Base-by-base conservation (phyloP, 2,113 vertebrate species). In the Triplophysa dalaica region DNA sequence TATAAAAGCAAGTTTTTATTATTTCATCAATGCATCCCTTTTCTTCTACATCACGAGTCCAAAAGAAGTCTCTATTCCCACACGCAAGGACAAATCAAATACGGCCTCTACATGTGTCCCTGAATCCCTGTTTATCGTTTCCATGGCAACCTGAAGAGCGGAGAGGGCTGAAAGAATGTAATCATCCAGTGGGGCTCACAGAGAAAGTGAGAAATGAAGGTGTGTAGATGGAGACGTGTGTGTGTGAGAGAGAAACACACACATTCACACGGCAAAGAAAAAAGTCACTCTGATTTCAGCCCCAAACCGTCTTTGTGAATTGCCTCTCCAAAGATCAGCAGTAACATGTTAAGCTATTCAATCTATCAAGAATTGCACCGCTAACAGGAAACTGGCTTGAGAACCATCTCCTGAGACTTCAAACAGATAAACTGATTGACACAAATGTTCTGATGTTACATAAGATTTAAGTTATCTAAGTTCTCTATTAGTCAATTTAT, bases 111-210 rank as follows among this genome's bases (percentile, higher is more conserved):
- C 48, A 62, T 65, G 45, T 61, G 58, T 76, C 66, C 70, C 73
- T 72, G 45, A 16, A 70, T 74, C 43, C 48, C 24, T 63, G 43
- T 78, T 81, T 78, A 81, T 73, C 52, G 70, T 84, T 74, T 58
- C 82, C 74, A 84, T 84, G 75, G 82, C 12, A 84, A 33, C 68
- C 19, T 19, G 50, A 54, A 12, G 63, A 80, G 68, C 1, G 52
- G 79, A 26, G 56, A 22, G 24, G 72, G 62, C 64, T 81, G 56
- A 75, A 81, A 45, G 64, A 70, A 74, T 77, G 74, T 38, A 77
- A 77, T 77, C 74, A 65, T 77, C 24, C 43, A 75, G 70, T 54
- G 63, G 26, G 26, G 70, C 83, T 75, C 50, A 48, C 6, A 78
- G 75, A 62, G 70, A 43, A 65, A 62, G 75, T 75, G 54, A 63